Evolutionary conservation across 2,797 vertebrate species (phyloP).

Genomic region (Mormyrops attenuatus): DNA sequence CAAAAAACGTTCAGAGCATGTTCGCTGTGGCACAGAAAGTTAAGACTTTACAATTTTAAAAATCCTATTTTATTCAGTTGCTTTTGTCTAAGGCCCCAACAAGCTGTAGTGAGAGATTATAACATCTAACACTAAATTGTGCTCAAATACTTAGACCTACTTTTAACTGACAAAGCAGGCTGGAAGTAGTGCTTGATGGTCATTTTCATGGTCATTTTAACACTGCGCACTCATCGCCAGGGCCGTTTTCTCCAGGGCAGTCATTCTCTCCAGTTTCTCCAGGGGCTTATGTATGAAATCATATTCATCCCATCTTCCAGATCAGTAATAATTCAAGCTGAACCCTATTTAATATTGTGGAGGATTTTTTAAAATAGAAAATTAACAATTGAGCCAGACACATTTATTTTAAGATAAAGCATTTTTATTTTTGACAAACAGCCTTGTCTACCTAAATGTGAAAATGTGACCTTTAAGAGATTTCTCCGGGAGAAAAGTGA

Average conservation of each 20-base stretch:
- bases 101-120: not conserved
- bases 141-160: not conserved
- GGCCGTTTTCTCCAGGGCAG: not conserved
- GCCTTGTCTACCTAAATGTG: constrained; percentile 22
- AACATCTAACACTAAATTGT: not conserved
- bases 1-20: not conserved
- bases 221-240: not conserved
- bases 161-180: not conserved
- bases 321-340: constrained; percentile 13
- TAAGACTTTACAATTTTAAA: not conserved
- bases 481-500: constrained; percentile 17
- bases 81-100: not conserved
- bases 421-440: constrained; percentile 18
- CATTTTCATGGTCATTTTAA: not conserved
- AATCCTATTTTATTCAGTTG: not conserved
- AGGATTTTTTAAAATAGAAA: not conserved
- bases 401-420: constrained; percentile 24
- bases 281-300: constrained; percentile 1
- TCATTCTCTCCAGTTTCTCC: not conserved
- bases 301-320: not conserved
- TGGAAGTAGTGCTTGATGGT: constrained; percentile 12
- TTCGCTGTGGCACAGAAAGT: not conserved
- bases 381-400: constrained; percentile 25
- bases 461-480: constrained; percentile 20
- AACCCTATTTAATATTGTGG: not conserved